A percentile compares a stretch with the other conserved stretches of the same genome.
These are phyloP conservation scores for Candoia aspera DNA, from an alignment of 2,113 vertebrate species.

Conservation along the genomic window DNA sequence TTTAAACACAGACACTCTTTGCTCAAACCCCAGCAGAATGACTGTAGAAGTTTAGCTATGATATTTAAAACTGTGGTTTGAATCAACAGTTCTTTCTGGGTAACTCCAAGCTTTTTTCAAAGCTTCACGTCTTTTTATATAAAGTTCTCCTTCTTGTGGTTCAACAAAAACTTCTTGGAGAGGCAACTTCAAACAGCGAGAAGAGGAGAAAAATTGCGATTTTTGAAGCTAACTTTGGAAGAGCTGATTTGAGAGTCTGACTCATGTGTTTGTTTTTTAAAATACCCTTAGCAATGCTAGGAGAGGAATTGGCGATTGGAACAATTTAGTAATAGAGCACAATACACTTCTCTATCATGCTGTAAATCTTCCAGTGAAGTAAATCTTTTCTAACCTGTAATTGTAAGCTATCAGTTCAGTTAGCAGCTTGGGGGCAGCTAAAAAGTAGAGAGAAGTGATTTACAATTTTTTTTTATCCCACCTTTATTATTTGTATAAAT, in stretches of 20 bases:
- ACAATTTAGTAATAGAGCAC: neutral
- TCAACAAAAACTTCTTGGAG: neutral
- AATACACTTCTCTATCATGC: neutral
- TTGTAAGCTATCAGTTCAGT: neutral
- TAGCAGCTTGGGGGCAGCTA: neutral
- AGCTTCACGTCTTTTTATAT: neutral
- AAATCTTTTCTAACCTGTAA: neutral
- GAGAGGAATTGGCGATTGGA: constrained; percentile 1
- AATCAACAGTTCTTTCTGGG: neutral
- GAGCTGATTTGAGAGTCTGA: constrained; percentile 17
- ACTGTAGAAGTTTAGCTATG: neutral
- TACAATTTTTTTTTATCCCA: neutral
- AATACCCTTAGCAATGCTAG: neutral
- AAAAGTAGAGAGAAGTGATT: neutral
- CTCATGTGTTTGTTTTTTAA: constrained; percentile 8
- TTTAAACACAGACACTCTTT: neutral
- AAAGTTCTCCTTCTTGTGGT: neutral
- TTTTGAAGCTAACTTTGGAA: neutral
- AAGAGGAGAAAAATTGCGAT: neutral
- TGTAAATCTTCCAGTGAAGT: neutral
- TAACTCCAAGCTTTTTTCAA: neutral
- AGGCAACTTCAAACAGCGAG: neutral
- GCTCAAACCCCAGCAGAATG: neutral
- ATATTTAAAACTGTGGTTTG: neutral
- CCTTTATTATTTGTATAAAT: too few relatives aligned